Evolutionary conservation across 1,140 invertebrate species (phyloP).

Genomic region (Drosophila tani): DNA sequence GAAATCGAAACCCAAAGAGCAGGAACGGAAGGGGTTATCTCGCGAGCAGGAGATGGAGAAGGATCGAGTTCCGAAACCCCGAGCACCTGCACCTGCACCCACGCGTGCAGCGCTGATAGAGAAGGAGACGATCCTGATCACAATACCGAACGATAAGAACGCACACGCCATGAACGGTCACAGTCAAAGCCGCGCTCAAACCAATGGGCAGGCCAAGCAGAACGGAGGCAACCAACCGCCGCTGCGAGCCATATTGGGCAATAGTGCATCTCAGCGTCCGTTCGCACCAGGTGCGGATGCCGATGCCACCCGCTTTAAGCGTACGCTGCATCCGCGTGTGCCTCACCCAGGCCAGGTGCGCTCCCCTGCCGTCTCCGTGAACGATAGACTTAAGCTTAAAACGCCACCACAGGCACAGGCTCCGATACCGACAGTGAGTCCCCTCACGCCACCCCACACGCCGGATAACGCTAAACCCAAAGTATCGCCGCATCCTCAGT

Average conservation of each 20-base stretch:
- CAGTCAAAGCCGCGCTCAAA: slow-evolving; percentile 11
- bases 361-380: slow-evolving; percentile 47
- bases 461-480: slow-evolving; percentile 32
- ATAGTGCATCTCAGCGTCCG: slow-evolving; percentile 51
- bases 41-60: not conserved
- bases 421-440: not conserved
- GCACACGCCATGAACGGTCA: slow-evolving; percentile 13
- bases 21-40: not conserved
- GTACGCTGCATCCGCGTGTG: slow-evolving; percentile 31
- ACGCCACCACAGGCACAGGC: slow-evolving; percentile 14
- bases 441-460: slow-evolving; percentile 58
- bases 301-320: slow-evolving; percentile 7
- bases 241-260: slow-evolving; percentile 63
- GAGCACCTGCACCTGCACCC: not conserved
- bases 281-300: not conserved
- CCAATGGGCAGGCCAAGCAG: slow-evolving; percentile 22
- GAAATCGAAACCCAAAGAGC: not conserved
- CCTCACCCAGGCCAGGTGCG: slow-evolving; percentile 10
- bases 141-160: slow-evolving; percentile 11
- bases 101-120: slow-evolving; percentile 15
- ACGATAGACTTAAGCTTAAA: slow-evolving; percentile 59
- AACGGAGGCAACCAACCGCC: slow-evolving; percentile 42
- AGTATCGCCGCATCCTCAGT: not conserved
- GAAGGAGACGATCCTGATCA: slow-evolving; percentile 16
- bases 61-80: not conserved